Evolutionary conservation across 2,797 vertebrate genomes (phyloP), one percentile per base, ranked within the genome.

Genomic region (Sebastes hopkinsi): DNA sequence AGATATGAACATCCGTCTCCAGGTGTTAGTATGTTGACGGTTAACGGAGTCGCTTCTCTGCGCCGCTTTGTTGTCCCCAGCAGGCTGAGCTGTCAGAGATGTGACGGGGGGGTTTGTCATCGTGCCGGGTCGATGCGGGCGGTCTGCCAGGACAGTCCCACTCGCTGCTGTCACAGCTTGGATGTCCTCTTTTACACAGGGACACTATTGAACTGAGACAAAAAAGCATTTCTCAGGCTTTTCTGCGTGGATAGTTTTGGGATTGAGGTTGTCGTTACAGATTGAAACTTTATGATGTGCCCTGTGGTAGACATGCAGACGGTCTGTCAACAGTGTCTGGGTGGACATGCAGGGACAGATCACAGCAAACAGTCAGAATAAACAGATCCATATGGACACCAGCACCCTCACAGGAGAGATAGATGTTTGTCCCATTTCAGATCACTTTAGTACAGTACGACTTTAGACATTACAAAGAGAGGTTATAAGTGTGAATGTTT

Each of bases 101-200:
- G 59, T 59, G 72, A 50, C 64, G 4, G 4, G 4, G 80, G 5
- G 20, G 1, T 67, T 59, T 73, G 71, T 79, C 84, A 64, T 87
- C 72, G 14, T 46, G 34, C 52, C 52, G 75, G 81, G 75, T 86
- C 70, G 73, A 62, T 77, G 2, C 16, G 64, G 87, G 81, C 83
- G 58, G 1, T 6, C 1, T 69, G 79, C 87, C 89, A 84, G 83
- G 67, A 69, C 46, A 0, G 73, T 71, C 75, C 68, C 69, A 9
- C 73, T 42, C 46, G 2, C 8, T 23, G 1, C 11, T 10, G 69
- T 67, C 75, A 77, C 78, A 74, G 81, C 75, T 67, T 9, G 66
- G 66, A 61, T 29, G 42, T 78, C 34, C 23, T 32, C 10, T 38
- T 50, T 56, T 12, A 22, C 52, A 46, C 42, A 62, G 18, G 8